Conservation (phyloP, 2,113 vertebrate genomes). For the Halcyon senegalensis region DNA sequence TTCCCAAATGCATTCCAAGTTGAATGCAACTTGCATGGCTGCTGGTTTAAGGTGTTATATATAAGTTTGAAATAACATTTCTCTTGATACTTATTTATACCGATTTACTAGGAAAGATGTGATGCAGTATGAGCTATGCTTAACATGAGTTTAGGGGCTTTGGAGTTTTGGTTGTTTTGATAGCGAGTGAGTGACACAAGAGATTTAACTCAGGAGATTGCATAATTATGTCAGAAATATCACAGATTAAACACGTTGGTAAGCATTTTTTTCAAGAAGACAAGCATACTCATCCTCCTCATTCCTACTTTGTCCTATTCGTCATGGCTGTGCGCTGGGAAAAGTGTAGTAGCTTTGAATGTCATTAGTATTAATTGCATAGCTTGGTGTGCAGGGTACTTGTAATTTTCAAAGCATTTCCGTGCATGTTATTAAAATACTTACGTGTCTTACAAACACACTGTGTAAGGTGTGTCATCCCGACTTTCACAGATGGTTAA, state of each 20-base stretch:
- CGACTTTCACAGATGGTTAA: background rate
- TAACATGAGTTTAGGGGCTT: background rate
- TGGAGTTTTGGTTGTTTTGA: background rate
- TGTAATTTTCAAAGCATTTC: constrained; percentile 4
- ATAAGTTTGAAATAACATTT: background rate
- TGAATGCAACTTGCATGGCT: background rate
- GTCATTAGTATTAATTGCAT: background rate
- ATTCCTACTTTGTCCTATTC: background rate
- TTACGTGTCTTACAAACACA: background rate
- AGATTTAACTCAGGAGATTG: background rate
- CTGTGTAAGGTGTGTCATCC: background rate
- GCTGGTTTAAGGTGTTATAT: background rate
- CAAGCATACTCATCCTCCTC: background rate
- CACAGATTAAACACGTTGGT: background rate
- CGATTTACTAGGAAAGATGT: background rate
- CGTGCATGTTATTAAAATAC: background rate
- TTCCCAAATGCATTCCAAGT: background rate
- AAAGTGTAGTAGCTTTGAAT: background rate
- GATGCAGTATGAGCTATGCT: background rate
- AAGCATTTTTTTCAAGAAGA: background rate
- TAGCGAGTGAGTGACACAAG: background rate
- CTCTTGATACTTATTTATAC: background rate
- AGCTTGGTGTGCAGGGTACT: background rate
- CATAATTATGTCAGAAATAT: background rate
- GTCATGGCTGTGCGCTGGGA: background rate